Conservation (phyloP, 2,888 invertebrate species). For the Drosophila fungiperda region DNA sequence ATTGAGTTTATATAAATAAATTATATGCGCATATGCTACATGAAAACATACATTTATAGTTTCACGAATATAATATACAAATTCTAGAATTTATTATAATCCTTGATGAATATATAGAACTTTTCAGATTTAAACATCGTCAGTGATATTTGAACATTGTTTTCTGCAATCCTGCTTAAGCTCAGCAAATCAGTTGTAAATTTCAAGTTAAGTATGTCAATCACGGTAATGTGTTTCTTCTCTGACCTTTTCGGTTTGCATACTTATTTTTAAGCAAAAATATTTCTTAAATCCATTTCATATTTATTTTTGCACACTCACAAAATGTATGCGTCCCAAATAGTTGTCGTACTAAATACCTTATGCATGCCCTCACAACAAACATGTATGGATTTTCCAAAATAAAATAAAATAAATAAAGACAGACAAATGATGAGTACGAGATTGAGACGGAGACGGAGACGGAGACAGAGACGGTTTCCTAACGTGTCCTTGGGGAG, state of each 20-base stretch:
- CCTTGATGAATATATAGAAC: background rate
- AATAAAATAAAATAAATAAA: slow-evolving; percentile 52
- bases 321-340: slow-evolving; percentile 2
- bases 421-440: slow-evolving; percentile 34
- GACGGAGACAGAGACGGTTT: slow-evolving; percentile 13
- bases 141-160: background rate
- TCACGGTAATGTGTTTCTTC: background rate
- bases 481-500: slow-evolving; percentile 66
- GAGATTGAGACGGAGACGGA: slow-evolving; percentile 1
- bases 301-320: slow-evolving; percentile 5
- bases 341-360: slow-evolving; percentile 13
- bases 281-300: slow-evolving; percentile 13
- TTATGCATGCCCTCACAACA: slow-evolving; percentile 11
- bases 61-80: background rate
- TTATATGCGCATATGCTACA: background rate
- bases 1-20: background rate
- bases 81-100: background rate
- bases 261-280: background rate
- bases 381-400: slow-evolving; percentile 24
- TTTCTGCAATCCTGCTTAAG: background rate
- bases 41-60: background rate
- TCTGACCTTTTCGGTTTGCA: background rate
- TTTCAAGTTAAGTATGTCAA: slow-evolving; percentile 3
- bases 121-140: background rate
- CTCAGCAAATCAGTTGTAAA: slow-evolving; percentile 1